phyloP scores from a whole-genome alignment of 1,140 invertebrate genomes.

The Drosophila insularis region DNA sequence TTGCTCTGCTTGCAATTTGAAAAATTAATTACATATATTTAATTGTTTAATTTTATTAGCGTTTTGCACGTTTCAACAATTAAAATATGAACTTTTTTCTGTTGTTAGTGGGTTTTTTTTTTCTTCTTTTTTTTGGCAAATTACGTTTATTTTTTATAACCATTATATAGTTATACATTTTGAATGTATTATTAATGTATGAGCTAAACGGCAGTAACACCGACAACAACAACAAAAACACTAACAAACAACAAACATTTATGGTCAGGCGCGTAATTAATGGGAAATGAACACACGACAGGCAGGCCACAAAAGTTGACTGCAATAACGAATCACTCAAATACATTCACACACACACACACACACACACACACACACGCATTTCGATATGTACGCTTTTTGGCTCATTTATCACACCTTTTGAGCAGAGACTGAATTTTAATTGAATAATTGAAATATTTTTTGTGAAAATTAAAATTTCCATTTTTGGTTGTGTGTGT shows the following conservation, averaged over 20 bases:
- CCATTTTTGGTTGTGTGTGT: constrained; percentile 42
- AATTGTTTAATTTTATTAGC: constrained; percentile 69
- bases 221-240: constrained; percentile 4
- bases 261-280: constrained; percentile 58
- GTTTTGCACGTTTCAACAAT: constrained; percentile 53
- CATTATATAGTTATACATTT: constrained; percentile 63
- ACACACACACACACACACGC: constrained; percentile 16
- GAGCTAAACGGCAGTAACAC: constrained; percentile 13
- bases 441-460: constrained; percentile 74
- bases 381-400: constrained; percentile 12
- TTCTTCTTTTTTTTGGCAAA: constrained; percentile 33
- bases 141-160: constrained; percentile 49
- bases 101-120: neutral
- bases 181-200: constrained; percentile 66
- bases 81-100: constrained; percentile 57
- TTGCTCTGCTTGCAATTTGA: constrained; percentile 52
- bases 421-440: constrained; percentile 43
- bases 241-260: constrained; percentile 29
- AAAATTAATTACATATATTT: constrained; percentile 59
- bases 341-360: constrained; percentile 16
- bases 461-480: constrained; percentile 59
- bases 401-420: constrained; percentile 68
- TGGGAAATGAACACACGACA: constrained; percentile 54
- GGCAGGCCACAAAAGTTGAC: constrained; percentile 57
- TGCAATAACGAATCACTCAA: constrained; percentile 51